These are phyloP conservation scores for Phalera bucephala DNA, from an alignment of 2,888 invertebrate species.

Conservation along the genomic window DNA sequence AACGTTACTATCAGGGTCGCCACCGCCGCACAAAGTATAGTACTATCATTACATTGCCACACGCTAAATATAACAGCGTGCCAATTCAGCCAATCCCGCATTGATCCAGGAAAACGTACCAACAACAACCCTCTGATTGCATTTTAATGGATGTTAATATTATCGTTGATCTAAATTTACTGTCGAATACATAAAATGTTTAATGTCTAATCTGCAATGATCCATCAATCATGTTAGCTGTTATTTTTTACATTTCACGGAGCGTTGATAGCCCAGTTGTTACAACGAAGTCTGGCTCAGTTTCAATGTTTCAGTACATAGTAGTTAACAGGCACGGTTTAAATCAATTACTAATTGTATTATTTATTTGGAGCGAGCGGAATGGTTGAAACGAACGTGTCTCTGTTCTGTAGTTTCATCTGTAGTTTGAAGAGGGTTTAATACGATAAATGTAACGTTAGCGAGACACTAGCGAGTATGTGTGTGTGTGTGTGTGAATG, in stretches of 20 bases:
- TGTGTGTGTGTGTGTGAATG: no score
- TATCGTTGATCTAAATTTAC: slow-evolving; percentile 19
- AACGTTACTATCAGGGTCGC: no score
- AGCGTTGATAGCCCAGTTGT: not conserved
- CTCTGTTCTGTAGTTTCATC: no score
- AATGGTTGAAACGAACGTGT: not conserved
- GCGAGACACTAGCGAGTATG: no score
- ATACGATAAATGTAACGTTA: no score
- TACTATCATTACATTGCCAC: no score
- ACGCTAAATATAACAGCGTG: no score
- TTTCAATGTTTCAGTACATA: not conserved
- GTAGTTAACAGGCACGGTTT: not conserved
- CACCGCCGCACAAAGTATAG: no score
- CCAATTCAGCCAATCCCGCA: slow-evolving; percentile 19
- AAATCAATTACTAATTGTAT: not conserved
- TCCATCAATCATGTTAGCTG: slow-evolving; percentile 16
- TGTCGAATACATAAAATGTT: slow-evolving; percentile 14
- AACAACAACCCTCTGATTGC: slow-evolving; percentile 33
- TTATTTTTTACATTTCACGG: slow-evolving; percentile 4
- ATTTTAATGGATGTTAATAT: slow-evolving; percentile 40
- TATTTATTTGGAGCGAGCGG: slow-evolving; percentile 1
- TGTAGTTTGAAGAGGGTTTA: no score
- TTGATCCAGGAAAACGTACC: slow-evolving; percentile 30
- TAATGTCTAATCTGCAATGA: slow-evolving; percentile 13
- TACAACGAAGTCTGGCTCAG: not conserved